Base-by-base conservation (phyloP, 2,888 invertebrate species). In the Reticulitermes lucifugus region DNA sequence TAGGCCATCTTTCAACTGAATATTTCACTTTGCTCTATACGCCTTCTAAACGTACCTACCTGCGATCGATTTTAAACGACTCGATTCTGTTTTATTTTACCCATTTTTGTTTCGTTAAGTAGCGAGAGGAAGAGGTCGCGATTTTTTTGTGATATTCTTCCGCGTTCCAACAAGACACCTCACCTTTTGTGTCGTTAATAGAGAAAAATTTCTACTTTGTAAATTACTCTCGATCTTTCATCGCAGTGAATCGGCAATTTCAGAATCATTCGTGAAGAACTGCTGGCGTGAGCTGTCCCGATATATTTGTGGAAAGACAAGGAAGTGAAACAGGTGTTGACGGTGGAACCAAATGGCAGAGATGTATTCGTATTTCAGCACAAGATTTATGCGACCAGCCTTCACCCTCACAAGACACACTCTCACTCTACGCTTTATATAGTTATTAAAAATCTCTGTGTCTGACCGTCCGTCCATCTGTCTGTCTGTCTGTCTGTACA, bases 191-290 rank as follows among this genome's bases (percentile, higher is more conserved):
- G 55, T 60, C 41, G 59, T 29, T n/a, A 70, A 29, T 29, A 70
- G 79, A 25, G 79, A 55, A 22, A 51, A 55, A 55, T 55, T 55
- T 55, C 55, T 55, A 55, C 55, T 55, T 55, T 55, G 55, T 55
- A 79, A 80, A 60, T 55, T 59, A 60, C 22, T 60, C 41, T 29
- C 59, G 59, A 43, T 70, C 65, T 65, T 81, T 81, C 81, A 70
- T 65, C 70, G 5, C 81, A 81, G n/a, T 81, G 81, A 81, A 81
- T 81, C 70, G 81, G 65, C 81, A 70, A 43, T 81, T 81, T 70
- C 59, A 70, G 70, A 81, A 70, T 70, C 81, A 43, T 41, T 81
- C 81, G 43, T 81, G 81, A 70, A 81, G 81, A 81, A 81, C 81
- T 70, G 81, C 41, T 77, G 35, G 43, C 77, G 77, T 73, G 73